These are phyloP conservation scores for Rhipidura dahli DNA, from an alignment of 2,113 vertebrate genomes.

Conservation along the genomic window DNA sequence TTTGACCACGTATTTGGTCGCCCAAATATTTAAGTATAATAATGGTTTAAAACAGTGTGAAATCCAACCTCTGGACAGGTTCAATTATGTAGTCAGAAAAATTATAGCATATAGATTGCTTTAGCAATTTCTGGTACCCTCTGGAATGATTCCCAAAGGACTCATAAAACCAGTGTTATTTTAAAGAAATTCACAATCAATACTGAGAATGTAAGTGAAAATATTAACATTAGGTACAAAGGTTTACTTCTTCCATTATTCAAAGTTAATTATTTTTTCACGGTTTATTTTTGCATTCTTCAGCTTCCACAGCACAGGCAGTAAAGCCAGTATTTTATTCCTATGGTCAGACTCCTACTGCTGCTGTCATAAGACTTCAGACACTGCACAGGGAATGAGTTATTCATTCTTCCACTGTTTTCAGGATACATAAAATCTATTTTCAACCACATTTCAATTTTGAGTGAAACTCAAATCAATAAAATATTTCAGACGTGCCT, in stretches of 20 bases:
- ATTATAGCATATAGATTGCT: background rate
- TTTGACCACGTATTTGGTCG: background rate
- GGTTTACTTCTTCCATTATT: background rate
- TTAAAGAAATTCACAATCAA: background rate
- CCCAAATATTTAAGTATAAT: background rate
- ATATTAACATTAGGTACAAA: background rate
- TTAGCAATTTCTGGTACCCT: background rate
- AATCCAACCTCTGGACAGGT: background rate
- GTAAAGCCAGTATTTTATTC: background rate
- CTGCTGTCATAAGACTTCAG: background rate
- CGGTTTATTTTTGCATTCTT: background rate
- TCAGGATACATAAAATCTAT: constrained; percentile 6
- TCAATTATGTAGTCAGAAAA: background rate
- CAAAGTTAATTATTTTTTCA: background rate
- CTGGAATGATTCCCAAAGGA: background rate
- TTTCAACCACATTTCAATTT: background rate
- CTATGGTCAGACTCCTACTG: background rate
- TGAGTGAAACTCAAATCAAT: background rate
- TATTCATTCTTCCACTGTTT: background rate
- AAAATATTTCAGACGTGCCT: background rate
- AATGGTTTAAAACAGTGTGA: background rate
- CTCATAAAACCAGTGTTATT: background rate
- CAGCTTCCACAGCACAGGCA: background rate
- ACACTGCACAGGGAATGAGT: background rate
- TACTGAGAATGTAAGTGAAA: background rate